A percentile compares a stretch with the other conserved stretches of the same genome.
Evolutionary conservation across 2,888 invertebrate species (phyloP).

Genomic region (Agrochola litura): DNA sequence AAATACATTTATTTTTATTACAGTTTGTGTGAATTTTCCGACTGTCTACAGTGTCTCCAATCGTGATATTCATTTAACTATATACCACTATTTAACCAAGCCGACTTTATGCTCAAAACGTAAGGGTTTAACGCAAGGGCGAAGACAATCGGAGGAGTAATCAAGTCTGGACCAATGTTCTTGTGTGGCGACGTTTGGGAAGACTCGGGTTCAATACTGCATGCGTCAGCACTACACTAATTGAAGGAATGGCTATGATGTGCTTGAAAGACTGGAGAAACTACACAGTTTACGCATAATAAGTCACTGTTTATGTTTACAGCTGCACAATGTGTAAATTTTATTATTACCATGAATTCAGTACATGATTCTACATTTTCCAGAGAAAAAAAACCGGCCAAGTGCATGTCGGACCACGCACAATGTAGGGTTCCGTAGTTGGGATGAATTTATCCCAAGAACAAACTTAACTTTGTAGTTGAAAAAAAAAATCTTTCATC

Average conservation of each 20-base stretch:
- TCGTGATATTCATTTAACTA: background rate
- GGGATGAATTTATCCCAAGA: no score
- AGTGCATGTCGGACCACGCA: no score
- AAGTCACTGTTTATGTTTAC: no score
- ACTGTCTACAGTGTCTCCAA: background rate
- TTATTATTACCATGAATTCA: no score
- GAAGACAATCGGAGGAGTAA: slow-evolving; percentile 46
- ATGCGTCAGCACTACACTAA: slow-evolving; percentile 41
- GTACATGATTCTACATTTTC: no score
- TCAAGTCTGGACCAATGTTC: slow-evolving; percentile 38
- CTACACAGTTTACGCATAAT: background rate
- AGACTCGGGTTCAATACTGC: background rate
- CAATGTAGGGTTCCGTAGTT: no score
- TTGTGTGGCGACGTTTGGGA: slow-evolving; percentile 17
- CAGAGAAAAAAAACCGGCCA: no score
- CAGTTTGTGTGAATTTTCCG: background rate
- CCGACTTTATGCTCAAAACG: background rate
- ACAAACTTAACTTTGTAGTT: no score
- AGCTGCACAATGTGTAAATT: no score
- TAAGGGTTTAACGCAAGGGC: slow-evolving; percentile 32
- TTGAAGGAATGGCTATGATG: slow-evolving; percentile 10
- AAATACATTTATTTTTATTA: background rate
- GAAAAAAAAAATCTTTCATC: no score
- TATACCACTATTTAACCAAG: background rate
- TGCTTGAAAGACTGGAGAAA: background rate